Percentiles rank a stretch among this genome's conserved stretches.
These are phyloP conservation scores for Yponomeuta malinellus DNA, from an alignment of 2,888 invertebrate species.

Conservation along the genomic window DNA sequence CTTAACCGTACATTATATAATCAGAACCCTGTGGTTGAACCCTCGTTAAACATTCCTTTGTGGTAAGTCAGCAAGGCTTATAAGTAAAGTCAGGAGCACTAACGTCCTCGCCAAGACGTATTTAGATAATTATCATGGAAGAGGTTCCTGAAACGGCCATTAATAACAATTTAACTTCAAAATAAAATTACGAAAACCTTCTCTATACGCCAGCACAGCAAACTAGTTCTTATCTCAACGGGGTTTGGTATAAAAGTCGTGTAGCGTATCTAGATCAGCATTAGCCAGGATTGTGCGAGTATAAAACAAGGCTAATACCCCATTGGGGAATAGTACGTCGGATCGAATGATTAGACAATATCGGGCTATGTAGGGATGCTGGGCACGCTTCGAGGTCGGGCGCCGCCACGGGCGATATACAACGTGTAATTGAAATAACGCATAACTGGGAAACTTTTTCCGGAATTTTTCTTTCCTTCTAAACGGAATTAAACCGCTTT, in stretches of 20 bases:
- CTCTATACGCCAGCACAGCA: background rate
- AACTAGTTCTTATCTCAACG: background rate
- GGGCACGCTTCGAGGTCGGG: background rate
- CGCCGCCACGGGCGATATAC: background rate
- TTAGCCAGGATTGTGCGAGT: conserved; percentile 1
- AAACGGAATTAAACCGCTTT: too few species aligned
- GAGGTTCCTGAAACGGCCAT: background rate
- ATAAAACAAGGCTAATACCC: background rate
- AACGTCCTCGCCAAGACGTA: background rate
- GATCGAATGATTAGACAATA: conserved; percentile 3
- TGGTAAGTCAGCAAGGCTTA: background rate
- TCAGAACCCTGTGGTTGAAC: too few species aligned
- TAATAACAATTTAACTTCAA: conserved; percentile 2
- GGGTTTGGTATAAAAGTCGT: background rate
- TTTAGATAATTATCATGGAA: background rate
- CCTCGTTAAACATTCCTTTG: too few species aligned
- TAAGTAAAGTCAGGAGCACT: background rate
- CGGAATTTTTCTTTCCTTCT: too few species aligned
- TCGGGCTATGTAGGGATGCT: background rate
- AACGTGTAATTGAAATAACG: background rate
- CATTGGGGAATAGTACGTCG: background rate
- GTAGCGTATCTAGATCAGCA: background rate
- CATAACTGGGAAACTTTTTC: background rate
- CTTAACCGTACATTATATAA: too few species aligned
- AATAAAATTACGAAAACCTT: background rate